Percentiles rank a stretch among this genome's conserved stretches.
Conservation (phyloP, 2,797 vertebrate genomes). For the Basileuterus tristriatus region DNA sequence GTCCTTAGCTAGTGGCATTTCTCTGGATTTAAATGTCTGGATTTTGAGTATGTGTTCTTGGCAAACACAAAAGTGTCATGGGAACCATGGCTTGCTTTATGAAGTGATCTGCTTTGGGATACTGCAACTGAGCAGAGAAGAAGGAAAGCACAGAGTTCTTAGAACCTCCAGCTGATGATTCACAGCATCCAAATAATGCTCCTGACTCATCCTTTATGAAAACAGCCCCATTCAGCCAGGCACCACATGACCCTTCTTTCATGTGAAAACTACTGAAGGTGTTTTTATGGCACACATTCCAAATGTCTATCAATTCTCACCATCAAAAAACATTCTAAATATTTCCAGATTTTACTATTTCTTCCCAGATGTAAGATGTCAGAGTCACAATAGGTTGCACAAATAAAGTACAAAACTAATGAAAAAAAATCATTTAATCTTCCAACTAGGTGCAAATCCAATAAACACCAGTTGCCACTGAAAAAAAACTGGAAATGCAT, state of each 20-base stretch:
- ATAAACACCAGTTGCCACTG: not conserved
- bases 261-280: not conserved
- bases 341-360: not conserved
- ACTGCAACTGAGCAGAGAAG: not conserved
- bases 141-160: not conserved
- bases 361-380: not conserved
- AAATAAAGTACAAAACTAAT: not conserved
- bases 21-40: not conserved
- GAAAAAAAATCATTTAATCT: not conserved
- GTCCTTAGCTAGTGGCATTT: not conserved
- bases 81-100: not conserved
- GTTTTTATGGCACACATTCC: not conserved
- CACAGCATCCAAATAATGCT: not conserved
- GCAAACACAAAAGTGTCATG: not conserved
- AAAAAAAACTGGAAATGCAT: not conserved
- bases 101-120: conserved; percentile 1
- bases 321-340: not conserved
- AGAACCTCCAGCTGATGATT: conserved; percentile 1
- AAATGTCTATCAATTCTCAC: not conserved
- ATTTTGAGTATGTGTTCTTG: not conserved
- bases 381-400: not conserved
- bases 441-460: not conserved
- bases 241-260: not conserved
- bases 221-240: not conserved
- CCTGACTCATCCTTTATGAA: not conserved